A percentile compares a stretch with the other conserved stretches of the same genome.
These are phyloP conservation scores for Unio pictorum DNA, from an alignment of 2,888 invertebrate genomes.

Conservation along the genomic window DNA sequence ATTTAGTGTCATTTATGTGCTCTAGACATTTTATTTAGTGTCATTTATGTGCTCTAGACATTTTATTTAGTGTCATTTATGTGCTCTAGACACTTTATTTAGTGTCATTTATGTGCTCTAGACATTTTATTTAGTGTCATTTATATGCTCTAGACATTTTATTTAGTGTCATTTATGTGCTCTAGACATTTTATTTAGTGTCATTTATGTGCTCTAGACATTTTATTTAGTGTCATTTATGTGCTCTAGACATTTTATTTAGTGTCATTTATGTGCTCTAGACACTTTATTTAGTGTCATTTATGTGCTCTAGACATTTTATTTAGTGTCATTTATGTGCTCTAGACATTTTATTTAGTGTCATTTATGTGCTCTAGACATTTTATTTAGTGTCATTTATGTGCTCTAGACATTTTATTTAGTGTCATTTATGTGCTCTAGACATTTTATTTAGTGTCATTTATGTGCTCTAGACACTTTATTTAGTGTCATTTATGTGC, in stretches of 20 bases:
- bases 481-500: constrained; percentile 3
- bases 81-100: neutral
- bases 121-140: constrained; percentile 73
- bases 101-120: constrained; percentile 65
- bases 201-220: neutral
- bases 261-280: neutral
- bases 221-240: neutral
- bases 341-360: constrained; percentile 75
- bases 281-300: neutral
- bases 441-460: neutral
- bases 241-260: constrained; percentile 3
- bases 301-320: neutral
- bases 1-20: neutral
- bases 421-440: neutral
- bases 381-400: neutral
- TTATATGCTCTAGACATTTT: neutral
- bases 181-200: neutral
- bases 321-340: constrained; percentile 27
- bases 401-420: neutral
- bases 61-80: neutral
- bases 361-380: neutral
- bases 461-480: neutral
- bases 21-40: constrained; percentile 7
- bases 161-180: neutral
- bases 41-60: neutral